These are phyloP conservation scores for Dryococelus australis DNA, from an alignment of 2,888 invertebrate species.

Conservation along the genomic window DNA sequence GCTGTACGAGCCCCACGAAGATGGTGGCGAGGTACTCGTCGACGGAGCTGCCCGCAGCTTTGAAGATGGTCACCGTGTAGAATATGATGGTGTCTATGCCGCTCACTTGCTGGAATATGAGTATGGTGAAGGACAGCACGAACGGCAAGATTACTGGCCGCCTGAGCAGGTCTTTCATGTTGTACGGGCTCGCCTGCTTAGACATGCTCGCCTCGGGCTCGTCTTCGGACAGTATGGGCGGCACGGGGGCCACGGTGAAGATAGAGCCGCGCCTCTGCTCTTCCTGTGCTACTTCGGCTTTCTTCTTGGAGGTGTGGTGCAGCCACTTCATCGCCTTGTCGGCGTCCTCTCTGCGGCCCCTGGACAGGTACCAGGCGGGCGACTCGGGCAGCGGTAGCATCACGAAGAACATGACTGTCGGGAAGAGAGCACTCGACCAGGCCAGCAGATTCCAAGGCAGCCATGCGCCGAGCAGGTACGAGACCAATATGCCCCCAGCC, in stretches of 20 bases:
- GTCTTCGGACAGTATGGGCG: conserved; percentile 50
- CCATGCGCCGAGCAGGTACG: conserved; percentile 66
- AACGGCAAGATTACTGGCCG: conserved; percentile 58
- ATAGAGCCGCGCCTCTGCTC: conserved; percentile 30
- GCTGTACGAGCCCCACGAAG: conserved; percentile 65
- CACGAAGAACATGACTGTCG: conserved; percentile 61
- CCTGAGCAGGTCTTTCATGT: conserved; percentile 45
- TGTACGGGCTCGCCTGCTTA: neutral
- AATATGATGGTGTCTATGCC: conserved; percentile 68
- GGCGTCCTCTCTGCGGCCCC: conserved; percentile 61
- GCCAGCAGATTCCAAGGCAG: conserved; percentile 68
- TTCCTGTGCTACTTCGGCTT: neutral
- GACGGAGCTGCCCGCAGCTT: conserved; percentile 62
- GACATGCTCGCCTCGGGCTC: conserved; percentile 28
- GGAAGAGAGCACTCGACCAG: conserved; percentile 61
- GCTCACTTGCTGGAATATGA: conserved; percentile 67
- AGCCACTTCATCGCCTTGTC: conserved; percentile 63
- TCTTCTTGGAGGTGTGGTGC: conserved; percentile 53
- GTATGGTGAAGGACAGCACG: conserved; percentile 60
- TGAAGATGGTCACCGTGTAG: conserved; percentile 67
- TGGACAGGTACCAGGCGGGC: conserved; percentile 65
- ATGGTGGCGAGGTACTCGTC: conserved; percentile 65
- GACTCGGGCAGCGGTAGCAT: conserved; percentile 70
- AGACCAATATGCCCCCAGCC: conserved; percentile 68
- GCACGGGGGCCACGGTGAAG: conserved; percentile 49